These are phyloP conservation scores for Zenarchopterus dispar DNA, from an alignment of 2,797 vertebrate species.

Conservation along the genomic window DNA sequence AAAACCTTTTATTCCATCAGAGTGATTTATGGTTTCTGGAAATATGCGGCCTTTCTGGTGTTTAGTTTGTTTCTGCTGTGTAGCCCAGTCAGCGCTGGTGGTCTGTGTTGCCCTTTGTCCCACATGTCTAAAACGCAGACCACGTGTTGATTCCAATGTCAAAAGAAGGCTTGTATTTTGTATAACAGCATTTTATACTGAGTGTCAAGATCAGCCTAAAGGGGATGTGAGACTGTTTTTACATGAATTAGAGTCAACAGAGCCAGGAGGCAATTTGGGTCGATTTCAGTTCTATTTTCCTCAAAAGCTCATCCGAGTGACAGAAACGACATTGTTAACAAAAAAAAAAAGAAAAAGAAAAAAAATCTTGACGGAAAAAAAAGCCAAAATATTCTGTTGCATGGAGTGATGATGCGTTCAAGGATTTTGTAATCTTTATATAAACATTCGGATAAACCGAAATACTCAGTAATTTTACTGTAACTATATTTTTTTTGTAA, in stretches of 20 bases:
- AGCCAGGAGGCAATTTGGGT: neutral
- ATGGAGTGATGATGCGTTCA: neutral
- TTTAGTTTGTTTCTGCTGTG: slow-evolving; percentile 34
- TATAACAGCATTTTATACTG: neutral
- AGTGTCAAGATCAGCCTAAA: slow-evolving; percentile 2
- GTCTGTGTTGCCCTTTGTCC: slow-evolving; percentile 82
- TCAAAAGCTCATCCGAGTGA: slow-evolving; percentile 3
- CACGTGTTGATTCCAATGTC: slow-evolving; percentile 82
- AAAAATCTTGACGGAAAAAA: neutral
- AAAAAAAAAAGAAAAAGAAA: neutral
- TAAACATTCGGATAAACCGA: neutral
- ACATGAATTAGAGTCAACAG: neutral
- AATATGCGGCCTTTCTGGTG: slow-evolving; percentile 29
- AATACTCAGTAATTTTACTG: neutral
- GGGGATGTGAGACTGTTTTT: slow-evolving; percentile 3
- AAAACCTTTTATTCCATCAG: neutral
- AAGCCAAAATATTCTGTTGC: neutral
- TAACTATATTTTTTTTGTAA: too few relatives aligned
- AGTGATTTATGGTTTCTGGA: slow-evolving; percentile 48
- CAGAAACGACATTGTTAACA: neutral
- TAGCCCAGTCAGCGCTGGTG: slow-evolving; percentile 59
- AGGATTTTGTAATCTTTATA: slow-evolving; percentile 5
- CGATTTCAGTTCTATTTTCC: slow-evolving; percentile 37
- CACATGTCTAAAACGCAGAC: slow-evolving; percentile 77
- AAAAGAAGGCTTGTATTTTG: slow-evolving; percentile 51